Evolutionary conservation across 2,888 invertebrate genomes (phyloP).

Genomic region (Dromius quadrimaculatus): DNA sequence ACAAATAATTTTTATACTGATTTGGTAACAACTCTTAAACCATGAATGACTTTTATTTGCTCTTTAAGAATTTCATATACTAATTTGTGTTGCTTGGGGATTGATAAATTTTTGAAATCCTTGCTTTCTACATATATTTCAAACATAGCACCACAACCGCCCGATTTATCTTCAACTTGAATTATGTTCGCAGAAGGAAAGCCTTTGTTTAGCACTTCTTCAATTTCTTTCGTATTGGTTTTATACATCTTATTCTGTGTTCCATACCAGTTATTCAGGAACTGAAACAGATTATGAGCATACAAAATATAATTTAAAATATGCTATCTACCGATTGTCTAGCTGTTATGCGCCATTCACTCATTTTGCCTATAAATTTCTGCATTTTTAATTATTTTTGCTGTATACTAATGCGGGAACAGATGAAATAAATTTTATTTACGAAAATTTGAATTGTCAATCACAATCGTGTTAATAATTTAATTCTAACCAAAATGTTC

Average conservation of each 20-base stretch:
- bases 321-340: constrained; percentile 17
- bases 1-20: constrained; percentile 56
- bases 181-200: constrained; percentile 76
- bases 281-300: constrained; percentile 63
- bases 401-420: not conserved
- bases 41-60: constrained; percentile 88
- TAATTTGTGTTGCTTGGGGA: constrained; percentile 80
- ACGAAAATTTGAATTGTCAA: no score
- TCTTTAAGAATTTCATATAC: constrained; percentile 80
- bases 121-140: constrained; percentile 77
- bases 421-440: no score
- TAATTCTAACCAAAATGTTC: no score
- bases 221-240: constrained; percentile 64
- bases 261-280: constrained; percentile 64
- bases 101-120: constrained; percentile 78
- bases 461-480: no score
- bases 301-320: not conserved
- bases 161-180: constrained; percentile 79
- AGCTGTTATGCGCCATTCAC: constrained; percentile 4
- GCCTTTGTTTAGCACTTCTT: constrained; percentile 64
- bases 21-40: constrained; percentile 81
- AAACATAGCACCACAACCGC: constrained; percentile 87
- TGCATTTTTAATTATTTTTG: constrained; percentile 17
- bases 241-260: constrained; percentile 61
- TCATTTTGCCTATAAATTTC: constrained; percentile 12